phyloP scores from a whole-genome alignment of 2,888 invertebrate species.

The Entomobrya multifasciata region DNA sequence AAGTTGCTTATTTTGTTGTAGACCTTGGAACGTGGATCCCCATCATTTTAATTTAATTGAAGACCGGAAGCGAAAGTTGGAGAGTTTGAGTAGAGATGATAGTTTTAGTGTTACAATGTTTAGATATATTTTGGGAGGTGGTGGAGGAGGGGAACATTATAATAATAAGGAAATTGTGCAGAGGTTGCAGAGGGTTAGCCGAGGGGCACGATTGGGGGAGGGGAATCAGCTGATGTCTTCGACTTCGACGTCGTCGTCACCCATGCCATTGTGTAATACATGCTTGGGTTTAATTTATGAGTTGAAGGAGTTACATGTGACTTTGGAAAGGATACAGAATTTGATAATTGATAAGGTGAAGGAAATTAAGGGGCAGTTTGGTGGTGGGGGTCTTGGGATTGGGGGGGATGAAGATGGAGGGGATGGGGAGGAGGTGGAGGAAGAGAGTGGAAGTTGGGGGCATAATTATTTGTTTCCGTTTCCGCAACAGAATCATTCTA shows the following conservation, averaged over 20 bases:
- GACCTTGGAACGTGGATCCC: background rate
- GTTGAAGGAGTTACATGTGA: slow-evolving; percentile 23
- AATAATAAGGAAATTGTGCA: background rate
- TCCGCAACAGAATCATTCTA: background rate
- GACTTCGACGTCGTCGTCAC: no score
- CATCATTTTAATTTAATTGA: background rate
- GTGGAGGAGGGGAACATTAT: no score
- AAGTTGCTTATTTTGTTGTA: slow-evolving; percentile 10
- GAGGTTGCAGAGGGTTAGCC: background rate
- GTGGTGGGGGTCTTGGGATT: no score
- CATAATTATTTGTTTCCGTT: slow-evolving; percentile 16
- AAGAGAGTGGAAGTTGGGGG: background rate
- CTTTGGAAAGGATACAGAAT: slow-evolving; percentile 25
- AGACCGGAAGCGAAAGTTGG: slow-evolving; percentile 19
- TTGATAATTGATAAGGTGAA: slow-evolving; percentile 35
- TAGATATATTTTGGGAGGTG: slow-evolving; percentile 6
- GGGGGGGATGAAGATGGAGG: no score
- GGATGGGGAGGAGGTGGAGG: background rate
- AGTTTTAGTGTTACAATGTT: slow-evolving; percentile 30
- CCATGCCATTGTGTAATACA: background rate
- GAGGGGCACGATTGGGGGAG: no score
- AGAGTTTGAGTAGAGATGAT: slow-evolving; percentile 7
- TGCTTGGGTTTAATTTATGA: slow-evolving; percentile 22
- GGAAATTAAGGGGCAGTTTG: slow-evolving; percentile 13
- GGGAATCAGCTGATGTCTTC: background rate